Base-by-base conservation (phyloP, 2,888 invertebrate genomes). In the Megalurothrips usitatus region DNA sequence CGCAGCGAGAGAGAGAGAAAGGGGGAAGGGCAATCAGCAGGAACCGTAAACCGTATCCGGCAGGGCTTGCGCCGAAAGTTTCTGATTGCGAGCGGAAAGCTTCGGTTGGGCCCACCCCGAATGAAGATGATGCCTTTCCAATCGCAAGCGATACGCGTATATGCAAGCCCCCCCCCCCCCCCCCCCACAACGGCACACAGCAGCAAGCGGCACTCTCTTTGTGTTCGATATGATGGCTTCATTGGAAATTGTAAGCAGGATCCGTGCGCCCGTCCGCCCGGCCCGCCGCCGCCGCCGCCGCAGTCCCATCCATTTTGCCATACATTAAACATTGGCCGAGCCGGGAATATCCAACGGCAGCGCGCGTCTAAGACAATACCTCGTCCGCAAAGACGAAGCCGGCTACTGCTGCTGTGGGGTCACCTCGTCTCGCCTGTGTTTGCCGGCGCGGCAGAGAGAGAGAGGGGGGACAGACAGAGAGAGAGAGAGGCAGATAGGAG, bases 201-300 rank as follows among this genome's bases (percentile, higher is more conserved):
- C 34, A 43, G 34, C n/a, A n/a, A n/a, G 9, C 52, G 14, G 58
- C 58, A 58, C 6, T 58, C 58, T 17, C 58, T 75, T 75, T 75
- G 23, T 75, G 23, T 75, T 75, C 26, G 68, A 75, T 23, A 10
- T 58, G 11, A n/a, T 4, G 58, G 68, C n/a, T 23, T 75, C 68
- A 75, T 75, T 12, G 68, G 68, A 75, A 75, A 75, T 75, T 75
- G 68, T 75, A 75, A 75, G 68, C 17, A 58, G n/a, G 58, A 58
- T 19, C 17, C 58, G 14, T n/a, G 34, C 58, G 14, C 9, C 49
- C 12, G 49, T 11, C 52, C 19, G 52, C 52, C 19, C 11, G 6
- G 23, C 23, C 11, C 23, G 0, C 0, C 23, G 23, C 68, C 23
- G 68, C 68, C n/a, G 17, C 19, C 14, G 63, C 19, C 6, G 63